Evolutionary conservation across 2,797 vertebrate genomes (phyloP).

Genomic region (Sarcophilus harrisii): DNA sequence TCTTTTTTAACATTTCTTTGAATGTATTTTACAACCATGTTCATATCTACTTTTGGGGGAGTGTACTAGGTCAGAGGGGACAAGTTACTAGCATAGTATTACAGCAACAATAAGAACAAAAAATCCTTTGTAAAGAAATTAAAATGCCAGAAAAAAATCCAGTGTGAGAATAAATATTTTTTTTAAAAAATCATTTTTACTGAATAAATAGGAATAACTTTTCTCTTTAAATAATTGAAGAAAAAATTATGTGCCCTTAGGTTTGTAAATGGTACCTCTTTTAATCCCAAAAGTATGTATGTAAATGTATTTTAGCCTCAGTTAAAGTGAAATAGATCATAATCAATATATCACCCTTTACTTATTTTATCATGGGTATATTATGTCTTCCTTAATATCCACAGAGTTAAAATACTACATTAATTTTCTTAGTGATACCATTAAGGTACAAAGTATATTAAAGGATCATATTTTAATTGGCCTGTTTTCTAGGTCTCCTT

Average conservation of each 20-base stretch:
- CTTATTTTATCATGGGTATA: constrained; percentile 17
- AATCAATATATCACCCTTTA: constrained; percentile 43
- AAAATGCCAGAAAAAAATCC: background rate
- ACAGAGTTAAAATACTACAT: constrained; percentile 56
- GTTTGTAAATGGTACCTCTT: background rate
- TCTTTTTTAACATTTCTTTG: constrained; percentile 3
- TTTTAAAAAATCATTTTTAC: constrained; percentile 18
- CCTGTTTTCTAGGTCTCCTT: constrained; percentile 75
- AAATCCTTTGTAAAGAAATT: background rate
- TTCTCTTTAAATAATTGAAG: constrained; percentile 14
- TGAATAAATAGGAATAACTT: constrained; percentile 24
- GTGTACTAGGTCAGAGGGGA: background rate
- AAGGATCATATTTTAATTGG: constrained; percentile 80
- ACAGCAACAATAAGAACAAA: background rate
- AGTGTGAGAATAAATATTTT: constrained; percentile 11
- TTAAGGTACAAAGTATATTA: constrained; percentile 79
- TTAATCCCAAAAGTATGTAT: background rate
- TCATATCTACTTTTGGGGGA: background rate
- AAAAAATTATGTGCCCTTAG: background rate
- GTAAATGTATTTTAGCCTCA: constrained; percentile 43
- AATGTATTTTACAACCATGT: background rate
- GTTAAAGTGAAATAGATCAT: constrained; percentile 24
- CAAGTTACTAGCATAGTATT: background rate
- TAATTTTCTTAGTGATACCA: constrained; percentile 78
- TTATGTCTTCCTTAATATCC: constrained; percentile 67